A percentile compares a stretch with the other conserved stretches of the same genome.
phyloP scores from a whole-genome alignment of 1,140 invertebrate species.

The Pseudomyrmex sp. region DNA sequence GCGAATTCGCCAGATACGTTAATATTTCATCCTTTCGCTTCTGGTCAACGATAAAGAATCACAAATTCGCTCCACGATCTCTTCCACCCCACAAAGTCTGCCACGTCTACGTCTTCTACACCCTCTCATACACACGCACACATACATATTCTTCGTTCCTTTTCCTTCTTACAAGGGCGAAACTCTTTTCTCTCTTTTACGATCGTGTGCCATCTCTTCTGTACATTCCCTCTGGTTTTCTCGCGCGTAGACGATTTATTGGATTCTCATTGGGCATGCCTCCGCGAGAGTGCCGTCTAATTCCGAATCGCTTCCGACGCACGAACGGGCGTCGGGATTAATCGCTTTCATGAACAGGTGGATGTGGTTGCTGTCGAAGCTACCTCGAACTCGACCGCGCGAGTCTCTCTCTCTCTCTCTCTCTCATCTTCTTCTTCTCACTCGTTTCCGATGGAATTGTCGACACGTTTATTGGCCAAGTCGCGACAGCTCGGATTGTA shows the following conservation, averaged over 20 bases:
- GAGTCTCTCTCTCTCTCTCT: background rate
- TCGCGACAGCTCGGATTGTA: slow-evolving; percentile 43
- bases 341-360: slow-evolving; percentile 72
- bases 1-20: slow-evolving; percentile 38
- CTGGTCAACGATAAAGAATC: slow-evolving; percentile 38
- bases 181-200: background rate
- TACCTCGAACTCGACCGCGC: slow-evolving; percentile 42
- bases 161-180: no score
- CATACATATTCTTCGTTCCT: background rate
- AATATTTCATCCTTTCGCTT: slow-evolving; percentile 26
- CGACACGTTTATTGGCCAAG: slow-evolving; percentile 57
- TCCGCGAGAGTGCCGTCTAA: slow-evolving; percentile 65
- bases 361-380: slow-evolving; percentile 57
- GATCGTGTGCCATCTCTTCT: background rate
- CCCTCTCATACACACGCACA: background rate
- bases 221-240: slow-evolving; percentile 43
- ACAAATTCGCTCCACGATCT: slow-evolving; percentile 49
- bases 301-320: slow-evolving; percentile 69
- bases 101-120: background rate
- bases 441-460: slow-evolving; percentile 51
- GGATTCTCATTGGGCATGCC: slow-evolving; percentile 70
- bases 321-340: slow-evolving; percentile 64
- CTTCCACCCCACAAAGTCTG: background rate
- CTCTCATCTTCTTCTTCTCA: slow-evolving; percentile 8
- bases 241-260: slow-evolving; percentile 68